phyloP scores from a whole-genome alignment of 2,888 invertebrate species.

The Portevinia maculata region DNA sequence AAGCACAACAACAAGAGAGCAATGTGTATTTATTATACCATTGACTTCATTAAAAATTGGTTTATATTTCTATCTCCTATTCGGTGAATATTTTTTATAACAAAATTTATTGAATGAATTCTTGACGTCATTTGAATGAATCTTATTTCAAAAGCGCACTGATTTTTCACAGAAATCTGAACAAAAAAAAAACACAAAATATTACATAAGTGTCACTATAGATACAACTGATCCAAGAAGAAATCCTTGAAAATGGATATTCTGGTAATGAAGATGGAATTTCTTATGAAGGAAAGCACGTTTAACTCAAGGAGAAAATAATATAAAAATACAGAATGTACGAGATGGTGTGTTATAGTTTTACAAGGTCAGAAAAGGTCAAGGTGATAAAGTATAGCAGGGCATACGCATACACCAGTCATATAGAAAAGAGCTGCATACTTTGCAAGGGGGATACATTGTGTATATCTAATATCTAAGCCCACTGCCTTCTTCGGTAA shows the following conservation, averaged over 20 bases:
- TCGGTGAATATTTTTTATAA: constrained; percentile 27
- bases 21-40: background rate
- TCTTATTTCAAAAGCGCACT: constrained; percentile 19
- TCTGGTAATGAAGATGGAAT: background rate
- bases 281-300: too few relatives aligned
- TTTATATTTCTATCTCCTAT: constrained; percentile 30
- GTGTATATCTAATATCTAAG: too few relatives aligned
- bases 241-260: background rate
- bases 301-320: too few relatives aligned
- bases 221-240: constrained; percentile 6
- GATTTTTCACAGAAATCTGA: background rate
- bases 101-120: constrained; percentile 30
- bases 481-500: too few relatives aligned
- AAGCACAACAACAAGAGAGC: constrained; percentile 2
- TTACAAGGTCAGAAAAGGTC: constrained; percentile 69
- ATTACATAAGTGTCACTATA: background rate
- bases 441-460: too few relatives aligned
- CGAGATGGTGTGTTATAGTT: too few relatives aligned
- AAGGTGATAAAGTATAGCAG: constrained; percentile 44
- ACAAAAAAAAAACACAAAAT: background rate
- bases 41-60: constrained; percentile 46
- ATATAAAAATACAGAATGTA: too few relatives aligned
- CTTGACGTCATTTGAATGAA: constrained; percentile 47
- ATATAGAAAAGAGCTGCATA: too few relatives aligned
- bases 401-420: too few relatives aligned